A percentile compares a stretch with the other conserved stretches of the same genome.
phyloP scores from a whole-genome alignment of 2,888 invertebrate genomes.

The Yponomeuta sedellus region DNA sequence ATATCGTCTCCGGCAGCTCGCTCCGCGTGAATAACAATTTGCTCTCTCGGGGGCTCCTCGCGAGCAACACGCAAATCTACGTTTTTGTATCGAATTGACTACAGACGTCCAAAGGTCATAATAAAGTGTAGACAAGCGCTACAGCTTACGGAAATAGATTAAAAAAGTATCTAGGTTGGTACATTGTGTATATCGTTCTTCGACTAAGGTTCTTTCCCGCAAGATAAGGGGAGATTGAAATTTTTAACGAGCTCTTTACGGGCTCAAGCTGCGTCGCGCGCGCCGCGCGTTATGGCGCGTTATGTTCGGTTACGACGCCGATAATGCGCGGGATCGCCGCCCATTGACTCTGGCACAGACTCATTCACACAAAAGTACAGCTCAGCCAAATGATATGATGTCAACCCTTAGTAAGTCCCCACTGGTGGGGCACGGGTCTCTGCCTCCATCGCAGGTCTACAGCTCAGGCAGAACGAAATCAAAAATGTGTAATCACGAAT shows the following conservation, averaged over 20 bases:
- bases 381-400: too few species aligned
- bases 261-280: neutral
- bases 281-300: neutral
- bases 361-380: neutral
- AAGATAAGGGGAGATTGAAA: neutral
- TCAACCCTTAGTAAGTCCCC: too few species aligned
- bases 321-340: neutral
- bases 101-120: neutral
- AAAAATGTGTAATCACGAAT: too few species aligned
- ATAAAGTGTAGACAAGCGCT: neutral
- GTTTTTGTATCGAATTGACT: neutral
- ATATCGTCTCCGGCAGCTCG: neutral
- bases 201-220: neutral
- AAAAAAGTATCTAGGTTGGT: neutral
- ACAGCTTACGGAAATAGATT: neutral
- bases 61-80: neutral
- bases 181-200: neutral
- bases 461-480: neutral
- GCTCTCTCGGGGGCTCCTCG: neutral
- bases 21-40: neutral
- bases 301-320: neutral
- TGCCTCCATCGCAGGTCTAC: too few species aligned
- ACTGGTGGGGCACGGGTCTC: too few species aligned
- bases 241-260: neutral
- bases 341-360: neutral